phyloP scores from a whole-genome alignment of 2,888 invertebrate genomes.

The Pterostichus madidus region DNA sequence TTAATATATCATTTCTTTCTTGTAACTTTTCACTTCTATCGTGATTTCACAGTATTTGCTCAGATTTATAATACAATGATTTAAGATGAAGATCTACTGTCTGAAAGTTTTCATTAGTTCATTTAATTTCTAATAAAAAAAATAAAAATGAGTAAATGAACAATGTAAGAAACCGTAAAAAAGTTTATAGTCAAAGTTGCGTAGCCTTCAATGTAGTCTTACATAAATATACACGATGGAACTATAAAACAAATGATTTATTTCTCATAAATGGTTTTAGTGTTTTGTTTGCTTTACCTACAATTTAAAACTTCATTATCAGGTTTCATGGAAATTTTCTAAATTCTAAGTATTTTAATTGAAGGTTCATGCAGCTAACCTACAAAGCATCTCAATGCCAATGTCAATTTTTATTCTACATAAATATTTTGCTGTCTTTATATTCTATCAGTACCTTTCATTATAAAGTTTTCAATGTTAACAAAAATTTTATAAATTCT shows the following conservation, averaged over 20 bases:
- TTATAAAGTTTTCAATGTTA: too few relatives aligned
- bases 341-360: background rate
- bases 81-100: too few relatives aligned
- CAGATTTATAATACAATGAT: too few relatives aligned
- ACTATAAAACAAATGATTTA: constrained; percentile 45
- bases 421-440: too few relatives aligned
- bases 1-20: too few relatives aligned
- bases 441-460: too few relatives aligned
- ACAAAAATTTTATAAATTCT: too few relatives aligned
- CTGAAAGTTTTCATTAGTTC: too few relatives aligned
- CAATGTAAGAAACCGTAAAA: constrained; percentile 9
- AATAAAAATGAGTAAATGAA: constrained; percentile 4
- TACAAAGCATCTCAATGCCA: background rate
- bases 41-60: too few relatives aligned
- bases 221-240: constrained; percentile 15
- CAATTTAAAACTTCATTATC: background rate
- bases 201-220: constrained; percentile 7
- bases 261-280: background rate
- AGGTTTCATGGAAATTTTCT: background rate
- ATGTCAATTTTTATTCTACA: background rate
- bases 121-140: background rate
- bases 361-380: too few relatives aligned
- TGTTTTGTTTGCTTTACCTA: too few relatives aligned
- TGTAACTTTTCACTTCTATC: too few relatives aligned
- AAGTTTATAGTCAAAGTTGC: background rate